Base-by-base conservation (phyloP, 2,113 vertebrate genomes). In the Sardina pilchardus region DNA sequence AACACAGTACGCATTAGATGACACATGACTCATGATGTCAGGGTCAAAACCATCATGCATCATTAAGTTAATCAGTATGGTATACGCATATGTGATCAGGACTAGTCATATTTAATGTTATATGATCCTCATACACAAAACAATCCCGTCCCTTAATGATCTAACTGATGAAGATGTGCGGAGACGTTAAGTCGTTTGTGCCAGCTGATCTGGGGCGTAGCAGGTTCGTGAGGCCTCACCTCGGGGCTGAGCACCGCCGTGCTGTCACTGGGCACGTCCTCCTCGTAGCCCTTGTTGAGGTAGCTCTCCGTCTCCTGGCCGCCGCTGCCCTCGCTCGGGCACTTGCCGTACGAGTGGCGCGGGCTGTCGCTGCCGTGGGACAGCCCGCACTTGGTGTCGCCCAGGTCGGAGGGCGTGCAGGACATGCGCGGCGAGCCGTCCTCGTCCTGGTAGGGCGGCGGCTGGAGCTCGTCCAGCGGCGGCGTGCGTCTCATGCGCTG, bases 401-500 rank as follows among this genome's bases (percentile, higher is more conserved):
- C 97, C 0, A 96, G 91, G 92, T 99, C 98, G 0, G 98, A 99
- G 63, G 98, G 95, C 0, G 98, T 99, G 78, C 97, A 98, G 17
- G 98, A 99, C 90, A 99, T 97, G n/a, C 97, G 96, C 0, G 97
- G 97, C 78, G 98, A 99, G 44, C 97, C 97, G 10, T 97, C 96
- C 91, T 99, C 98, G 83, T 99, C 98, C 93, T 97, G 97, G 91
- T 99, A 99, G 0, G 98, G 98, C 0, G 98, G 98, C 0, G 98
- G 98, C 93, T 99, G 98, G 67, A 99, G 94, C 90, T 99, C 98
- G 83, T 99, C 98, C 90, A 99, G 93, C 0, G 98, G 98, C 17
- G 98, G 98, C 0, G 98, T 99, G 88, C 96, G 95, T 92, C 97
- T 96, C 97, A 99, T 99, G 90, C 98, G 96, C 94, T 99, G 98